These are phyloP conservation scores for Trichogramma evanescens DNA, from an alignment of 2,888 invertebrate species.

Conservation along the genomic window DNA sequence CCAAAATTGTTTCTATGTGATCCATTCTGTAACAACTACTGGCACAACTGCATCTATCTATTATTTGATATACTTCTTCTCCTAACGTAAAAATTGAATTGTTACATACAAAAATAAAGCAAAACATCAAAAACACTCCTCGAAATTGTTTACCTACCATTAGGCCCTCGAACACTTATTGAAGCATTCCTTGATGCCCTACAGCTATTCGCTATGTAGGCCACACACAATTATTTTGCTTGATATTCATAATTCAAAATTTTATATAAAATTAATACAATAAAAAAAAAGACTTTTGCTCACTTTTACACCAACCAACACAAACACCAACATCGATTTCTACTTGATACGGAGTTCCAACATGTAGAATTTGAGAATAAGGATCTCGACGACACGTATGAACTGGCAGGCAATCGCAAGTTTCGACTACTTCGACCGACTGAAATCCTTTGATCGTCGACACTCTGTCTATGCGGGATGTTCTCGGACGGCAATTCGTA, in stretches of 20 bases:
- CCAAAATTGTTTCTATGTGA: slow-evolving; percentile 46
- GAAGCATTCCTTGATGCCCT: slow-evolving; percentile 43
- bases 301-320: slow-evolving; percentile 45
- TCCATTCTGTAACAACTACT: slow-evolving; percentile 45
- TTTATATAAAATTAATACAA: neutral
- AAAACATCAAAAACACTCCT: neutral
- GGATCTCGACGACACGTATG: slow-evolving; percentile 40
- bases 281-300: neutral
- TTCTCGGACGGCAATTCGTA: slow-evolving; percentile 40
- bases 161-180: slow-evolving; percentile 43
- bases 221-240: neutral
- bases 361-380: slow-evolving; percentile 39
- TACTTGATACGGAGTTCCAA: slow-evolving; percentile 45
- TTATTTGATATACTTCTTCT: slow-evolving; percentile 43
- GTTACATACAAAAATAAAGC: neutral
- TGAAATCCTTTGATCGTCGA: slow-evolving; percentile 44
- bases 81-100: slow-evolving; percentile 26
- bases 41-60: slow-evolving; percentile 47
- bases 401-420: slow-evolving; percentile 40
- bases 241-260: neutral
- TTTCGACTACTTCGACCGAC: slow-evolving; percentile 41
- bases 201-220: slow-evolving; percentile 36
- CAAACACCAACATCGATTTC: slow-evolving; percentile 45
- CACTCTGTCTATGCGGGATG: slow-evolving; percentile 41
- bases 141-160: slow-evolving; percentile 33